Evolutionary conservation across 1,140 invertebrate genomes (phyloP).

Genomic region (Drosophila gunungcola): DNA sequence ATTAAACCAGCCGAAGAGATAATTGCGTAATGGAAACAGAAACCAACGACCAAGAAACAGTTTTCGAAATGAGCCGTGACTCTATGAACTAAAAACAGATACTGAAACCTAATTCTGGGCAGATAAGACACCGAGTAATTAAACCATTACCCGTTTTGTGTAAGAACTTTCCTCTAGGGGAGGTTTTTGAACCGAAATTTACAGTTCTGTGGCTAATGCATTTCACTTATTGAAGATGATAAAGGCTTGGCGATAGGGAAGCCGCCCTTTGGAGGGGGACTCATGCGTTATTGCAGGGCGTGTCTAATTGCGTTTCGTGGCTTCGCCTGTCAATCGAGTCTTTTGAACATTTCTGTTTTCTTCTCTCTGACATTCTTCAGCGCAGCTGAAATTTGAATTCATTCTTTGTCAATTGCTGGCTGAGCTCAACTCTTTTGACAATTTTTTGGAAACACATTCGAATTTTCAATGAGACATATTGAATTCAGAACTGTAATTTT

Average conservation of each 20-base stretch:
- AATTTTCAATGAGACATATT: conserved; percentile 43
- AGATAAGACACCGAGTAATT: conserved; percentile 52
- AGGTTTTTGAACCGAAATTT: conserved; percentile 33
- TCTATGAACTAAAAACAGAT: conserved; percentile 15
- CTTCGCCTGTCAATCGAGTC: conserved; percentile 47
- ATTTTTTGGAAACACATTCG: conserved; percentile 61
- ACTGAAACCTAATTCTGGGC: not conserved
- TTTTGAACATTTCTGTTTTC: conserved; percentile 38
- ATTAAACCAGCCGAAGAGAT: conserved; percentile 6
- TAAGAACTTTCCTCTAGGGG: conserved; percentile 7
- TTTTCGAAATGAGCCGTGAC: conserved; percentile 24
- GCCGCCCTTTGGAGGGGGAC: not conserved
- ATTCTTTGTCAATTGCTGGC: conserved; percentile 29
- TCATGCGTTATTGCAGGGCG: conserved; percentile 30
- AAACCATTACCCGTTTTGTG: conserved; percentile 41
- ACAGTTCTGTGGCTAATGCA: conserved; percentile 64
- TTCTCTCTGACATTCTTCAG: conserved; percentile 28
- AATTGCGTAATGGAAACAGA: not conserved
- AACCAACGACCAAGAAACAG: conserved; percentile 21
- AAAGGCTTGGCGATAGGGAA: conserved; percentile 52
- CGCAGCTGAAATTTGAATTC: conserved; percentile 55
- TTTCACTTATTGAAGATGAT: conserved; percentile 61
- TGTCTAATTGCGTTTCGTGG: conserved; percentile 66
- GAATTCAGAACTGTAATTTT: conserved; percentile 12
- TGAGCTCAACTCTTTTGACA: conserved; percentile 62